A percentile compares a stretch with the other conserved stretches of the same genome.
phyloP scores from a whole-genome alignment of 2,888 invertebrate genomes.

The Scrobipalpa costella region DNA sequence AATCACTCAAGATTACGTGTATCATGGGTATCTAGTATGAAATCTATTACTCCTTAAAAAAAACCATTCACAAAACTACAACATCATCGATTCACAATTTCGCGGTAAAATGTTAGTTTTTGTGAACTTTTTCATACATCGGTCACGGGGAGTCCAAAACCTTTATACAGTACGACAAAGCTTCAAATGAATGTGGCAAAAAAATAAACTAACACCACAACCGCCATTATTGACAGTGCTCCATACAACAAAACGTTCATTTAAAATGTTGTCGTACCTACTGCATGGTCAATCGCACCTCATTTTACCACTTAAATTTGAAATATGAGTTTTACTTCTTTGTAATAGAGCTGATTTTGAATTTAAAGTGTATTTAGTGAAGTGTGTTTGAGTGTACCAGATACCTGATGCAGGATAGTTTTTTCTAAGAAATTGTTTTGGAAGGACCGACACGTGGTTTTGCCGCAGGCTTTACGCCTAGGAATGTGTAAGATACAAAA shows the following conservation, averaged over 20 bases:
- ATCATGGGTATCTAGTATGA: neutral
- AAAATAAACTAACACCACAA: too few relatives aligned
- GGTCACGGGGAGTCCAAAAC: slow-evolving; percentile 48
- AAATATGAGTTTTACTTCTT: neutral
- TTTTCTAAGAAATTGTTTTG: slow-evolving; percentile 40
- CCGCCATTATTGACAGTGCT: too few relatives aligned
- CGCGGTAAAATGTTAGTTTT: slow-evolving; percentile 41
- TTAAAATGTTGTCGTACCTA: too few relatives aligned
- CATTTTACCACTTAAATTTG: neutral
- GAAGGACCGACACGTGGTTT: slow-evolving; percentile 40
- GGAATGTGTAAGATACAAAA: slow-evolving; percentile 15
- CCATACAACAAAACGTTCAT: too few relatives aligned
- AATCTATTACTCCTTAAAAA: slow-evolving; percentile 27
- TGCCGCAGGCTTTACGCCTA: slow-evolving; percentile 33
- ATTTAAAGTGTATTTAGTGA: neutral
- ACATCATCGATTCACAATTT: slow-evolving; percentile 56
- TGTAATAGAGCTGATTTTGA: neutral
- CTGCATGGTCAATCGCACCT: neutral
- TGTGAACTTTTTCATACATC: slow-evolving; percentile 40
- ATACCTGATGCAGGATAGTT: slow-evolving; percentile 55
- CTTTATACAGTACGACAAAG: too few relatives aligned
- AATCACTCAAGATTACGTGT: slow-evolving; percentile 2
- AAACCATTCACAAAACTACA: slow-evolving; percentile 44
- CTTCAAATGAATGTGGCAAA: too few relatives aligned
- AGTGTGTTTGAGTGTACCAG: neutral